Evolutionary conservation across 2,888 invertebrate genomes (phyloP).

Genomic region (Apamea crenata): DNA sequence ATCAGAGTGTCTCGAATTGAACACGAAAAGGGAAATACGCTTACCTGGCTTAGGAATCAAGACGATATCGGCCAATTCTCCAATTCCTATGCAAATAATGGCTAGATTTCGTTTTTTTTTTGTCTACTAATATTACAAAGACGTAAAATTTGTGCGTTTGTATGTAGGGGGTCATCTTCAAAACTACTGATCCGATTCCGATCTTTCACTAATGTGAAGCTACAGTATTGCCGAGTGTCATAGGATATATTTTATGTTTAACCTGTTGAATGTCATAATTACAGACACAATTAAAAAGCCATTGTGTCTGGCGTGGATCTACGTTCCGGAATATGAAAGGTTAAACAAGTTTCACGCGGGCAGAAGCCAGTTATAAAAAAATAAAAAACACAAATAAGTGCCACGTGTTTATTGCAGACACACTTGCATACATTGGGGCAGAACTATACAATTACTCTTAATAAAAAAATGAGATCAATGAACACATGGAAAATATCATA

Average conservation of each 20-base stretch:
- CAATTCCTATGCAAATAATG: not conserved
- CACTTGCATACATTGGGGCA: constrained; percentile 77
- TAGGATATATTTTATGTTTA: too few relatives aligned
- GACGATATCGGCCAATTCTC: not conserved
- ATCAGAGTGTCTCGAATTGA: not conserved
- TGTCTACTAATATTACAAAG: too few relatives aligned
- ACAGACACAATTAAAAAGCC: too few relatives aligned
- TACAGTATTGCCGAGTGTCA: too few relatives aligned
- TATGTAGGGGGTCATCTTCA: too few relatives aligned
- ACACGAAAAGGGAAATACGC: not conserved
- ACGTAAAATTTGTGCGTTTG: too few relatives aligned
- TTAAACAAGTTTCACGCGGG: too few relatives aligned
- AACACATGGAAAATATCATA: constrained; percentile 75
- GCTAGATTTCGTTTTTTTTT: not conserved
- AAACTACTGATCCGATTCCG: too few relatives aligned
- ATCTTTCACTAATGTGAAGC: too few relatives aligned
- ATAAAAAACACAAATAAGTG: constrained; percentile 55
- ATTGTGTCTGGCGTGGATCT: too few relatives aligned
- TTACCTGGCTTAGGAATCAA: not conserved
- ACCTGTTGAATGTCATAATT: too few relatives aligned
- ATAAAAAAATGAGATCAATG: constrained; percentile 61
- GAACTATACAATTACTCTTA: constrained; percentile 68
- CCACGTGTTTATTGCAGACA: constrained; percentile 78
- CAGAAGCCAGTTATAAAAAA: not conserved
- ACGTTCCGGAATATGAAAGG: too few relatives aligned